These are phyloP conservation scores for Lamprologus tigripictilis DNA, from an alignment of 2,113 vertebrate species.

Conservation along the genomic window DNA sequence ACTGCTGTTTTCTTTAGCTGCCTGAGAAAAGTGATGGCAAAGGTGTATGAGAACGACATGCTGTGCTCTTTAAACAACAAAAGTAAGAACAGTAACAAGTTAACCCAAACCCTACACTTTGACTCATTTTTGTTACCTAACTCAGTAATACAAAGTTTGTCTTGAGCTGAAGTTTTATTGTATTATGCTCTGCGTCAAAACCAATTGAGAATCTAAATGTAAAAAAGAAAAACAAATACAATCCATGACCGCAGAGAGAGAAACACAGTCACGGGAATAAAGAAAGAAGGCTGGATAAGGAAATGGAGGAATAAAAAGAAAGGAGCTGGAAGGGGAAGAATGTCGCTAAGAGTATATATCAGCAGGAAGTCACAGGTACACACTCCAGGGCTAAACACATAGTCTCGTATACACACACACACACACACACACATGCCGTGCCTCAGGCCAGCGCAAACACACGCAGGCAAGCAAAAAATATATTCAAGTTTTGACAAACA, in stretches of 20 bases:
- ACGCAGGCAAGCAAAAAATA: neutral
- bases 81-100: neutral
- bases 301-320: neutral
- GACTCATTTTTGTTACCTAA: neutral
- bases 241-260: neutral
- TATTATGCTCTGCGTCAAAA: neutral
- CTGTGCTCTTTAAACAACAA: neutral
- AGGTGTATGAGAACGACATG: neutral
- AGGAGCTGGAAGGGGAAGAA: neutral
- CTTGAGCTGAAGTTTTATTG: neutral
- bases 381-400: neutral
- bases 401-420: neutral
- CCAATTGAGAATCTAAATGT: neutral
- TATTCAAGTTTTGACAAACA: neutral
- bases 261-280: neutral
- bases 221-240: neutral
- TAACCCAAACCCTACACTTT: neutral
- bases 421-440: neutral
- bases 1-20: neutral
- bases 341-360: conserved; percentile 29
- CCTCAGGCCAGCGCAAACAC: neutral
- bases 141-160: neutral
- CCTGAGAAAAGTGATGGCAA: neutral
- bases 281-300: neutral
- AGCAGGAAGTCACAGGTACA: conserved; percentile 30